Evolutionary conservation across 1,140 invertebrate species (phyloP).

Genomic region (Meloidogyne exigua): DNA sequence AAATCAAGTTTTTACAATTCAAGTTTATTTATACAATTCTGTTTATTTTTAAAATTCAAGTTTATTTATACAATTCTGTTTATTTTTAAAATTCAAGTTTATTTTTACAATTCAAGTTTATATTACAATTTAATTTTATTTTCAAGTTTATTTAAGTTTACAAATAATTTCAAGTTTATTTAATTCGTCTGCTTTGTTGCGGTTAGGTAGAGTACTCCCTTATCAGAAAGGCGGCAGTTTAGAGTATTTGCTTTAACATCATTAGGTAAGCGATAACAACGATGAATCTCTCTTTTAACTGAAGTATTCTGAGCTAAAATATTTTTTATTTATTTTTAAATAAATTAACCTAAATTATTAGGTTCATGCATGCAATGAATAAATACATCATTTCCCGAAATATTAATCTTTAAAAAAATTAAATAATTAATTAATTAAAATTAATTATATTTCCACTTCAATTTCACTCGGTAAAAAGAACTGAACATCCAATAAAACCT

Average conservation of each 20-base stretch:
- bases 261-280: slow-evolving; percentile 47
- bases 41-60: no score
- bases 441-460: slow-evolving; percentile 38
- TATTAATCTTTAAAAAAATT: slow-evolving; percentile 52
- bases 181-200: background rate
- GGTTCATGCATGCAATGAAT: slow-evolving; percentile 60
- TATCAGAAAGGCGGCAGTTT: background rate
- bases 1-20: no score
- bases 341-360: slow-evolving; percentile 31
- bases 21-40: no score
- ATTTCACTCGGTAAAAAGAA: slow-evolving; percentile 61
- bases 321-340: background rate
- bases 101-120: no score
- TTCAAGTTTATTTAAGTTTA: no score
- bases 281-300: slow-evolving; percentile 57
- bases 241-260: background rate
- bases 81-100: no score
- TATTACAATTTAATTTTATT: no score
- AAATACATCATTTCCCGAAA: slow-evolving; percentile 54
- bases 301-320: slow-evolving; percentile 50
- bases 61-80: no score
- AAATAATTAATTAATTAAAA: background rate
- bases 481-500: slow-evolving; percentile 60
- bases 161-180: no score
- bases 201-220: background rate